A percentile compares a stretch with the other conserved stretches of the same genome.
Evolutionary conservation across 1,140 invertebrate genomes (phyloP).

Genomic region (Hypothenemus hampei): DNA sequence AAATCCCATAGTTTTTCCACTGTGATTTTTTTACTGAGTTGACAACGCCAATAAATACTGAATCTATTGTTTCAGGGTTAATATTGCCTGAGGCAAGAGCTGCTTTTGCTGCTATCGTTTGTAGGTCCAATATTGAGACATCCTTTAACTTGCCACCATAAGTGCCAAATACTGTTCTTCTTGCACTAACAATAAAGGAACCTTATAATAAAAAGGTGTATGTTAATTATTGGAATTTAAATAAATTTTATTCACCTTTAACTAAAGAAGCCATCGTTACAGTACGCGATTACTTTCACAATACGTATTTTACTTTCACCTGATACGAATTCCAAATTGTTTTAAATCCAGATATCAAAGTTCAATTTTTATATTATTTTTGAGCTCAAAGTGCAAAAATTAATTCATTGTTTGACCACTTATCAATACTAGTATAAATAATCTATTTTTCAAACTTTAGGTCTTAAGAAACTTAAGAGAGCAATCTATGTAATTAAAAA

Average conservation of each 20-base stretch:
- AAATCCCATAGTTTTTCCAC: not conserved
- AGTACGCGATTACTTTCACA: too few relatives aligned
- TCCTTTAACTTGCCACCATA: constrained; percentile 91
- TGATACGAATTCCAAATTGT: too few relatives aligned
- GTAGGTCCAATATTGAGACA: constrained; percentile 77
- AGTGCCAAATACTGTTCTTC: constrained; percentile 97
- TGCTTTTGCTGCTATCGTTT: constrained; percentile 73
- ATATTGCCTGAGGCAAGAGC: constrained; percentile 79
- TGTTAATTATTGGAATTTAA: not conserved
- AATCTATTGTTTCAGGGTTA: constrained; percentile 76
- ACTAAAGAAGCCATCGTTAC: not conserved
- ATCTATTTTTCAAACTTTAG: too few relatives aligned
- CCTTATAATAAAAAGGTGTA: constrained; percentile 52
- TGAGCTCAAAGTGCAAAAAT: too few relatives aligned
- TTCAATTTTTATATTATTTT: too few relatives aligned
- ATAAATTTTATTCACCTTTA: not conserved
- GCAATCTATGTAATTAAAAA: too few relatives aligned
- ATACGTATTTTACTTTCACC: too few relatives aligned
- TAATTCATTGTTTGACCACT: too few relatives aligned
- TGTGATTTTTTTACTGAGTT: constrained; percentile 59
- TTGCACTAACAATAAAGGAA: constrained; percentile 94
- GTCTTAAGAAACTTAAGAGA: too few relatives aligned
- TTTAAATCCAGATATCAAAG: too few relatives aligned
- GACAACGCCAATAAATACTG: constrained; percentile 87
- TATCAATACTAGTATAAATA: too few relatives aligned